Base-by-base conservation (phyloP, 2,113 vertebrate species). In the Electrona antarctica region DNA sequence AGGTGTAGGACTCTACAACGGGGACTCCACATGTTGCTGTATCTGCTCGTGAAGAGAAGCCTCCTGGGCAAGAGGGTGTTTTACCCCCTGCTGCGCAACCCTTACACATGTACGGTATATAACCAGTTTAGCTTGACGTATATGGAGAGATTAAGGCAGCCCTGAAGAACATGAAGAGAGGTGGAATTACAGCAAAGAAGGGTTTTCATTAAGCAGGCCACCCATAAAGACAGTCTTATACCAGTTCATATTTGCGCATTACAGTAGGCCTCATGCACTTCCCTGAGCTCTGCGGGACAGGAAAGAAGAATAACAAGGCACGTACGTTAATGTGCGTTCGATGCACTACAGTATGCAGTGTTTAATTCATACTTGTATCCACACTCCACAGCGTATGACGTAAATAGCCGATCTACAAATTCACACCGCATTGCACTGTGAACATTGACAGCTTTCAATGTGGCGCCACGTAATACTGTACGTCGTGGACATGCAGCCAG, bases 71-170 rank as follows among this genome's bases (percentile, higher is more conserved):
- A 67, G 28, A 28, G 12, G 6, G 62, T 59, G 74, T 52, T 9
- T 14, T 7, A 49, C 46, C 51, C 60, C 50, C 50, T 47, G 48
- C 15, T 45, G 71, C 65, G 66, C n/a, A 52, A 78, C 52, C 68
- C 64, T 73, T 33, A 56, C 28, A 68, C n/a, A 13, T 69, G 70
- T 66, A 58, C 64, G 48, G 15, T 10, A 47, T 58, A 8, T 73
- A 70, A 81, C 69, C 66, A 78, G 71, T 71, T 62, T 29, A 74
- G 29, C 33, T 41, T 58, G n/a, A 15, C 59, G 62, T 51, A 64
- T 15, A 64, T 15, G 65, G 64, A 52, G 60, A 73, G 81, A 70
- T 74, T 64, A 47, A 45, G 67, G 41, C 69, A 69, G 77, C 56
- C 58, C 49, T 54, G 62, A 9, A 29, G 59, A 66, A 57, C 67